A percentile compares a stretch with the other conserved stretches of the same genome.
phyloP scores from a whole-genome alignment of 37 sponge, comb jelly and placozoan genomes.

The Diacarnus erythraeanus region DNA sequence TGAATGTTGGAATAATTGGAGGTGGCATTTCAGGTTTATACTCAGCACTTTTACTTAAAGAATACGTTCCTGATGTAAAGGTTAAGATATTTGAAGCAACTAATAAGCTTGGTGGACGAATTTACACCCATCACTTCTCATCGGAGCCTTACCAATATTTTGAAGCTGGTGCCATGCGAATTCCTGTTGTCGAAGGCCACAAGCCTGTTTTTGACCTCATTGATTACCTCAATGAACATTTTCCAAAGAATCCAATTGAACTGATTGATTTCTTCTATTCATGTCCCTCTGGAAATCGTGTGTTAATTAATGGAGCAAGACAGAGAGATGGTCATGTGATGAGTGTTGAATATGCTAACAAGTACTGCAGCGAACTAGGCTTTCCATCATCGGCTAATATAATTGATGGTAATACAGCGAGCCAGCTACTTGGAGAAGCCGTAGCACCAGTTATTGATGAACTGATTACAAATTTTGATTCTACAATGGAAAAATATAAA shows the following conservation, averaged over 20 bases:
- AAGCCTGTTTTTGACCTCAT: slow-evolving; percentile 19
- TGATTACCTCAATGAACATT: slow-evolving; percentile 3
- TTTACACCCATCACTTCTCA: slow-evolving; percentile 15
- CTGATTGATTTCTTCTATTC: slow-evolving; percentile 9
- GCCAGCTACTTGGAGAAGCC: slow-evolving; percentile 14
- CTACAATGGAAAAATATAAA: slow-evolving; percentile 28
- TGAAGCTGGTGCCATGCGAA: slow-evolving; percentile 35
- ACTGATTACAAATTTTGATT: slow-evolving; percentile 1
- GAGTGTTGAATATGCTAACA: slow-evolving; percentile 20
- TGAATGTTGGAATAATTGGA: slow-evolving; percentile 26
- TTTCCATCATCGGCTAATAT: slow-evolving; percentile 25
- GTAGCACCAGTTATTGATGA: slow-evolving; percentile 10
- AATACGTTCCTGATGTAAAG: not conserved
- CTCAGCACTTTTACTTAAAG: slow-evolving; percentile 11
- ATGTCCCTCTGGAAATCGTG: slow-evolving; percentile 29
- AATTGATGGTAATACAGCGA: slow-evolving; percentile 1
- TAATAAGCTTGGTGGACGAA: slow-evolving; percentile 10
- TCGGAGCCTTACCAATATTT: slow-evolving; percentile 14
- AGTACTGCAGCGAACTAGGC: slow-evolving; percentile 19
- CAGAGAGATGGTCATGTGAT: slow-evolving; percentile 10
- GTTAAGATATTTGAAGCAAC: slow-evolving; percentile 22
- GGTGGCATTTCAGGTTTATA: slow-evolving; percentile 25
- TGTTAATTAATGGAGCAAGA: slow-evolving; percentile 20
- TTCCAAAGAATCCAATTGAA: slow-evolving; percentile 13
- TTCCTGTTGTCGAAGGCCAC: slow-evolving; percentile 5